Percentiles rank a stretch among this genome's conserved stretches.
Conservation (phyloP, 1,140 invertebrate genomes). For the Zophobas morio region DNA sequence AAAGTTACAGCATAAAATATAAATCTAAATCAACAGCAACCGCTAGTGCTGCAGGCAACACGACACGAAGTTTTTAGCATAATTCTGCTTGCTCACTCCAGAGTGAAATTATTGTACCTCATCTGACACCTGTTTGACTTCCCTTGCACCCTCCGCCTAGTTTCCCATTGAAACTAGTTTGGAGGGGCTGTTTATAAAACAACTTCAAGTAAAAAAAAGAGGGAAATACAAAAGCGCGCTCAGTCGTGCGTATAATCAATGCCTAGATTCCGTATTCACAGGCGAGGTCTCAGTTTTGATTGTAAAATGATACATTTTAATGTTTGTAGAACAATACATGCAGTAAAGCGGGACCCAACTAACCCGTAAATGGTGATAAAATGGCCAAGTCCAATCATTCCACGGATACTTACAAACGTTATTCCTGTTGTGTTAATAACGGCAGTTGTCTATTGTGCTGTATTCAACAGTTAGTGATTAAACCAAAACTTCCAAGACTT, state of each 20-base stretch:
- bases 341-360: slow-evolving; percentile 54
- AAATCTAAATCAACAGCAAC: too few relatives aligned
- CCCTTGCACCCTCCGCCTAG: slow-evolving; percentile 11
- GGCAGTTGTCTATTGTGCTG: slow-evolving; percentile 1
- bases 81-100: background rate
- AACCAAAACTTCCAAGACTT: slow-evolving; percentile 12
- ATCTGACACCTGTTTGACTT: slow-evolving; percentile 26
- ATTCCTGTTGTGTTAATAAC: slow-evolving; percentile 16
- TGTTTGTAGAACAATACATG: slow-evolving; percentile 61
- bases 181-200: slow-evolving; percentile 9
- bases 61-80: too few relatives aligned
- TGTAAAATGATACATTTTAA: slow-evolving; percentile 65
- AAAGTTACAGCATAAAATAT: too few relatives aligned
- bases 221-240: slow-evolving; percentile 49
- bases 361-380: slow-evolving; percentile 43
- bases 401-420: slow-evolving; percentile 31
- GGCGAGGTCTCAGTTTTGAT: slow-evolving; percentile 58
- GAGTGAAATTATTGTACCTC: background rate
- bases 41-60: too few relatives aligned
- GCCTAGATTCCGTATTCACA: slow-evolving; percentile 61
- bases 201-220: slow-evolving; percentile 37
- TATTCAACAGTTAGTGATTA: background rate
- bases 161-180: background rate
- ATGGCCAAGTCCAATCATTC: slow-evolving; percentile 24
- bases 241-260: slow-evolving; percentile 65